Evolutionary conservation across 1,140 invertebrate species (phyloP).

Genomic region (Halotydeus destructor): DNA sequence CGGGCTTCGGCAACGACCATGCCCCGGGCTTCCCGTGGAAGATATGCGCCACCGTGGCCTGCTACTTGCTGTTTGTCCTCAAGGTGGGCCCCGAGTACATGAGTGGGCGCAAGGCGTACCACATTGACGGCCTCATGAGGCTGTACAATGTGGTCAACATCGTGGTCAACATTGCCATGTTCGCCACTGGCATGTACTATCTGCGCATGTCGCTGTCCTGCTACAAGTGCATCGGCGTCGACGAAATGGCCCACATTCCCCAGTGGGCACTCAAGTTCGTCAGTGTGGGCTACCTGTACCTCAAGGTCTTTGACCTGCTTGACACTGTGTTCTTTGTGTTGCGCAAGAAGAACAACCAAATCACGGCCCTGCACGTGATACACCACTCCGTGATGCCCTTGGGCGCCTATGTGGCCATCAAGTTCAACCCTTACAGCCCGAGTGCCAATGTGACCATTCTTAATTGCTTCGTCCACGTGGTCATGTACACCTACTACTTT

Average conservation of each 20-base stretch:
- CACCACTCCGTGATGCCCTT: slow-evolving; percentile 24
- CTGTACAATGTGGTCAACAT: too few relatives aligned
- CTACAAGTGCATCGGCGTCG: too few relatives aligned
- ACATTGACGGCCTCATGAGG: too few relatives aligned
- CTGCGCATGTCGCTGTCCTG: too few relatives aligned
- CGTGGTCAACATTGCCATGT: too few relatives aligned
- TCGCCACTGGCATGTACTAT: too few relatives aligned
- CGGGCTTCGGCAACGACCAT: too few relatives aligned
- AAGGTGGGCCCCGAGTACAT: slow-evolving; percentile 56
- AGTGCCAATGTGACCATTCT: slow-evolving; percentile 15
- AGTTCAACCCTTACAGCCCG: background rate
- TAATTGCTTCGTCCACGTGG: slow-evolving; percentile 35
- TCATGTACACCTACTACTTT: slow-evolving; percentile 37
- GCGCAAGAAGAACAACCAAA: slow-evolving; percentile 28
- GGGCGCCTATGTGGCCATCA: slow-evolving; percentile 9
- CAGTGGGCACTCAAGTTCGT: too few relatives aligned
- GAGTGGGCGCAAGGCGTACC: slow-evolving; percentile 60
- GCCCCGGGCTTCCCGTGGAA: slow-evolving; percentile 47
- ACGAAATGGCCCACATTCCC: too few relatives aligned
- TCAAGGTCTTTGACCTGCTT: slow-evolving; percentile 27
- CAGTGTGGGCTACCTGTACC: slow-evolving; percentile 24
- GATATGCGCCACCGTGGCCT: slow-evolving; percentile 29
- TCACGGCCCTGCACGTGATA: slow-evolving; percentile 29
- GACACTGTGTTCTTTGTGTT: slow-evolving; percentile 30
- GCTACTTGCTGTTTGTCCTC: slow-evolving; percentile 56